These are phyloP conservation scores for Camponotus vicinus DNA, from an alignment of 1,140 invertebrate genomes.

Conservation along the genomic window DNA sequence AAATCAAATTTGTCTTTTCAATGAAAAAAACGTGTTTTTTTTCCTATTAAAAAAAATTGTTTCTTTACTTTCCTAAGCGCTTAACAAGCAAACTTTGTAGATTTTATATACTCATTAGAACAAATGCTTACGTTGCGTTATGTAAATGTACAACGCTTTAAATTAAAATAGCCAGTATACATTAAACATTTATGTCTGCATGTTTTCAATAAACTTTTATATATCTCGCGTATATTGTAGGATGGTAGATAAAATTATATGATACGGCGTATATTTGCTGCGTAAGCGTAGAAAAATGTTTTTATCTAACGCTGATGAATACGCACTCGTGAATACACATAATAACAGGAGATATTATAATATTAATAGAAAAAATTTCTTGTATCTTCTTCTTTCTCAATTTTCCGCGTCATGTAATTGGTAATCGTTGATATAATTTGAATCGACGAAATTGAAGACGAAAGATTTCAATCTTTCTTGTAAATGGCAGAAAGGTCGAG, in stretches of 20 bases:
- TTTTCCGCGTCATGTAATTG: background rate
- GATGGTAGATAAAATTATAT: background rate
- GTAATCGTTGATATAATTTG: background rate
- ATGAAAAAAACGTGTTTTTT: no score
- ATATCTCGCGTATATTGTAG: background rate
- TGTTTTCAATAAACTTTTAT: background rate
- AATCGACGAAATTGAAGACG: slow-evolving; percentile 19
- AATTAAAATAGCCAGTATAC: background rate
- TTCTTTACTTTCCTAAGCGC: no score
- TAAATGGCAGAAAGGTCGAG: background rate
- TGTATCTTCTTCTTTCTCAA: background rate
- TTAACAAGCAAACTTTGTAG: background rate
- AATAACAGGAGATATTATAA: no score
- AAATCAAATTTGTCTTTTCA: no score
- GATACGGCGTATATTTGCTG: background rate
- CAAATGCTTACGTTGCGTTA: background rate
- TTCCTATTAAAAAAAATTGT: no score
- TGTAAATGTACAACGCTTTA: background rate
- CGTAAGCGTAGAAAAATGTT: background rate
- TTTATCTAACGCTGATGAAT: background rate
- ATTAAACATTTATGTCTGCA: background rate
- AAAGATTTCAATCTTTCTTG: slow-evolving; percentile 43
- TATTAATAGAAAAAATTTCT: slow-evolving; percentile 5
- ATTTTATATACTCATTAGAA: slow-evolving; percentile 2
- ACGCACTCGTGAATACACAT: background rate